Percentiles rank a stretch among this genome's conserved stretches.
phyloP scores from a whole-genome alignment of 2,113 vertebrate genomes.

The Apteryx mantelli region DNA sequence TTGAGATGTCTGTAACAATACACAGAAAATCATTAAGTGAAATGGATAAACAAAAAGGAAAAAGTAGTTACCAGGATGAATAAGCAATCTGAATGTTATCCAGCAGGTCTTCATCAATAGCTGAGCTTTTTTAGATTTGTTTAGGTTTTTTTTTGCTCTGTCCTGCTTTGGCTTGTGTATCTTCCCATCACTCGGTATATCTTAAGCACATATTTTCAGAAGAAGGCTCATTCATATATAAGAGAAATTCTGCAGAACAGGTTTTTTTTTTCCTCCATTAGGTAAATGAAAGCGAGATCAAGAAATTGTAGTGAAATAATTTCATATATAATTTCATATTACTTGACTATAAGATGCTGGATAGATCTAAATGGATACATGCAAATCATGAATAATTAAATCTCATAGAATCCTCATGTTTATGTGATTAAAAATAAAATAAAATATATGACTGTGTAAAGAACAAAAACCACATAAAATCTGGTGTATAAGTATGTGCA shows the following conservation, averaged over 20 bases:
- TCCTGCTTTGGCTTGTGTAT: conserved; percentile 26
- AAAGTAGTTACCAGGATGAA: conserved; percentile 76
- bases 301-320: conserved; percentile 24
- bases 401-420: conserved; percentile 27
- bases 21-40: conserved; percentile 83
- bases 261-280: conserved; percentile 13
- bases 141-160: not conserved
- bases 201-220: conserved; percentile 1
- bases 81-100: conserved; percentile 50
- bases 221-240: not conserved
- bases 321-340: not conserved
- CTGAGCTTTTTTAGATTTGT: not conserved
- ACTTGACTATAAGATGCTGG: conserved; percentile 14
- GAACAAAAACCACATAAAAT: conserved; percentile 39
- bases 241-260: conserved; percentile 47
- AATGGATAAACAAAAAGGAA: conserved; percentile 79
- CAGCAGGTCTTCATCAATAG: conserved; percentile 49
- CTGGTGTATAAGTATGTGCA: conserved; percentile 32
- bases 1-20: conserved; percentile 97
- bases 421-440: conserved; percentile 14
- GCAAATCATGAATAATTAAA: conserved; percentile 36
- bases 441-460: conserved; percentile 18
- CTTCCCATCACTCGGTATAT: not conserved
- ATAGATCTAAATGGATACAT: conserved; percentile 38
- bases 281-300: conserved; percentile 5